Evolutionary conservation across 2,797 vertebrate species (phyloP), one percentile per base, ranked within the genome.

Genomic region (Numenius phaeopus): DNA sequence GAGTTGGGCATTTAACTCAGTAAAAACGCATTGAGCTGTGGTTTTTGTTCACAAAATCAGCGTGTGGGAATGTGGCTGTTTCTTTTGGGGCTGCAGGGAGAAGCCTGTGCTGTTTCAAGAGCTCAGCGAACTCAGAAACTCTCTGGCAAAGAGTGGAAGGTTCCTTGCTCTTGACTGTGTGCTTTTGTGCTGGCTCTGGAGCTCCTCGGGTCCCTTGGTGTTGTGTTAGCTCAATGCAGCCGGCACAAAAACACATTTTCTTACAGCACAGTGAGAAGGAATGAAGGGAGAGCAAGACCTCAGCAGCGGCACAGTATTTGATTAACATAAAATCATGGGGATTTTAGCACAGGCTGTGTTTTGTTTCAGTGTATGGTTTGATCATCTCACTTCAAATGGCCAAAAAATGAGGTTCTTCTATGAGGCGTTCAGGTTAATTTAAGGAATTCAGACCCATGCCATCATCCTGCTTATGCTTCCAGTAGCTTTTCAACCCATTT

Each of bases 291-390:
- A 62, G 40, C 40, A 22, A n/a, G 37, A 30, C 40, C 52, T 55
- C 18, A 1, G 44, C 49, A 26, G 10, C 27, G 49, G 58, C 40
- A 4, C 30, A 4, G 42, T 0, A 0, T 52, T 34, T 8, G 19
- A 24, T 44, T 12, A 40, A 14, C 15, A 1, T 14, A 10, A 27
- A 44, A 7, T 39, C 29, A 2, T 2, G 5, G 9, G 37, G 23
- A 7, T 30, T 64, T 34, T 20, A 26, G 29, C n/a, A 14, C 23
- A 22, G 20, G 4, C 4, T 32, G 5, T 5, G 13, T 3, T 69
- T 22, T 29, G 12, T 50, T 58, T 44, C 15, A n/a, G 39, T 49
- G 26, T 22, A 2, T 23, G 21, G 4, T 62, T 30, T 12, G 2
- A 2, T n/a, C 22, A 3, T 29, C 78, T 52, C 10, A 0, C n/a